Percentiles rank a stretch among this genome's conserved stretches.
phyloP scores from a whole-genome alignment of 2,888 invertebrate genomes.

The Heliconius sara region DNA sequence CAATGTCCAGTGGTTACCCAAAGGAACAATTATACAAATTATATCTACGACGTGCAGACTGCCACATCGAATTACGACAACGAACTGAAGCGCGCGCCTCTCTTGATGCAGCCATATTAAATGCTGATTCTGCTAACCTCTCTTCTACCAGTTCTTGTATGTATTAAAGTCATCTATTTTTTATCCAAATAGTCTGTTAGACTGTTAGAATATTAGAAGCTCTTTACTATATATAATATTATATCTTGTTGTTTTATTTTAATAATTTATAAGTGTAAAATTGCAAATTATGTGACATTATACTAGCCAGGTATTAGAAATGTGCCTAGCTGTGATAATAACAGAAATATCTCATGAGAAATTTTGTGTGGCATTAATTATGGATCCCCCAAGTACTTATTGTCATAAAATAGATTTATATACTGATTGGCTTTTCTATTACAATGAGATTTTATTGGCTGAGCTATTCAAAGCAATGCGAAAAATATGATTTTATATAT shows the following conservation, averaged over 20 bases:
- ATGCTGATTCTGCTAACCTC: slow-evolving; percentile 55
- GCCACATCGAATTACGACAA: slow-evolving; percentile 82
- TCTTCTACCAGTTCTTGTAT: slow-evolving; percentile 57
- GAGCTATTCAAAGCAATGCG: background rate
- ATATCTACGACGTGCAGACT: slow-evolving; percentile 86
- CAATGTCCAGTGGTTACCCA: slow-evolving; percentile 86
- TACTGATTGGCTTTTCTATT: too few relatives aligned
- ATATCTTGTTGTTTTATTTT: too few relatives aligned
- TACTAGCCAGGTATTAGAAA: too few relatives aligned
- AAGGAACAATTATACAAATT: slow-evolving; percentile 86
- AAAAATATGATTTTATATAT: background rate
- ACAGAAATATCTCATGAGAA: too few relatives aligned
- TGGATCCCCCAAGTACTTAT: too few relatives aligned
- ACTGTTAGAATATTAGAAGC: too few relatives aligned
- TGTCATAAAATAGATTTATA: too few relatives aligned
- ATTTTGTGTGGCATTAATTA: too few relatives aligned
- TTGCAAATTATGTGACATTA: too few relatives aligned
- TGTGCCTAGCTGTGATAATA: too few relatives aligned
- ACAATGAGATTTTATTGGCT: background rate
- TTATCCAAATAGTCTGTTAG: background rate
- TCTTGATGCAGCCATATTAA: slow-evolving; percentile 55
- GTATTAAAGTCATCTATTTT: slow-evolving; percentile 34
- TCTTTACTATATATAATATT: background rate
- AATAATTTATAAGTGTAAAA: too few relatives aligned
- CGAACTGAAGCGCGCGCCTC: slow-evolving; percentile 65